Base-by-base conservation (phyloP, 2,888 invertebrate genomes). In the Rhogogaster chlorosoma region DNA sequence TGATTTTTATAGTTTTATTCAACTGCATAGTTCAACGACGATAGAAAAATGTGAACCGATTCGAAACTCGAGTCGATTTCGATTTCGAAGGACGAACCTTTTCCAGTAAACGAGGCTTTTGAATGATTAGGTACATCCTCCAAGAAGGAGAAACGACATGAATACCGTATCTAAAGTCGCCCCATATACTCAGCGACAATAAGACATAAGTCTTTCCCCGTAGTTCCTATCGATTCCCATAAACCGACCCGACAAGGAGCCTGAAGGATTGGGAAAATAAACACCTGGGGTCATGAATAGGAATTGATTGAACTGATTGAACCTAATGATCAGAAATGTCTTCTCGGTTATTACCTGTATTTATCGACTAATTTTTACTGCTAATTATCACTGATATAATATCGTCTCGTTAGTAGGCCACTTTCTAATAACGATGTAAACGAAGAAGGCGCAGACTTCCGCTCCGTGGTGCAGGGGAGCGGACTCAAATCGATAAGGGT, bases 371-470 rank as follows among this genome's bases (percentile, higher is more conserved):
- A 61, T 61, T 61, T 22, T 12, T 26, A 61, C 4, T 38, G 42
- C 22, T 22, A 73, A 73, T 73, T 42, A n/a, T 73, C 71, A 73
- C 42, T 15, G 71, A 42, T 10, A 26, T n/a, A 73, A 38, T 42
- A 73, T 22, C 38, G 53, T 9, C 77, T 77, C 77, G 77, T 77
- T 49, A 53, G 32, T 53, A 53, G 77, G 18, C 77, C 77, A 77
- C 32, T 77, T 73, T 38, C 29, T 29, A 53, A 53, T 49, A 77
- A 29, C 77, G 77, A 77, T 15, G 77, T 49, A 53, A 77, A 77
- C 77, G 77, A 77, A 77, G 77, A 53, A 77, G 77, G 29, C 77
- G 77, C 42, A 53, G 29, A 77, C 77, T 77, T 77, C 77, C 49
- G 45, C 32, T 32, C n/a, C 53, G 77, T 29, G 57, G 22, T 73